A percentile compares a stretch with the other conserved stretches of the same genome.
phyloP scores from a whole-genome alignment of 1,140 invertebrate genomes.

The Heterodera carotae region DNA sequence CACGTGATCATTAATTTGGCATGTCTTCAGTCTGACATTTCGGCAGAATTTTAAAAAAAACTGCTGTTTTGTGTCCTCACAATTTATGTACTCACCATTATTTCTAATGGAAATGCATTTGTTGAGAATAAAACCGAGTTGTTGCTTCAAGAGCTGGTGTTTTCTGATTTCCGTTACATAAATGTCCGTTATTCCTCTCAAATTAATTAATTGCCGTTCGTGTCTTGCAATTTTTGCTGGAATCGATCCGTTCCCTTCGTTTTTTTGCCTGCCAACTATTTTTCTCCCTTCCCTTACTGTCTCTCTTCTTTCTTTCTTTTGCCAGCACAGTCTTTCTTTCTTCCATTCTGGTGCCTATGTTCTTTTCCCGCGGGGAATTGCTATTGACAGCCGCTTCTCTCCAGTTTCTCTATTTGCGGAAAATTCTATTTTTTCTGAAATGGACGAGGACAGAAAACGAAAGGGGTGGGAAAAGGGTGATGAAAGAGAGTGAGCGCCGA shows the following conservation, averaged over 20 bases:
- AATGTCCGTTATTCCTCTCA: too few species aligned
- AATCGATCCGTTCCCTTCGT: not conserved
- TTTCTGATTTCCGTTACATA: too few species aligned
- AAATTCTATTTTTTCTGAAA: not conserved
- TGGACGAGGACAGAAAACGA: not conserved
- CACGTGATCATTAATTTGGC: too few species aligned
- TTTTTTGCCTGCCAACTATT: not conserved
- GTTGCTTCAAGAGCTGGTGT: too few species aligned
- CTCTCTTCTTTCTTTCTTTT: not conserved
- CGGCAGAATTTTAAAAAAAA: too few species aligned
- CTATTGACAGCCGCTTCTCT: not conserved
- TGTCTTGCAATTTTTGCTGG: too few species aligned
- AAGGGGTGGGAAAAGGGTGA: not conserved
- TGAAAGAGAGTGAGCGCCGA: too few species aligned
- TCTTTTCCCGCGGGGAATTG: not conserved
- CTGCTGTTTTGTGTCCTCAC: too few species aligned
- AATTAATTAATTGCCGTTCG: not conserved
- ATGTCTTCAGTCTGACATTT: too few species aligned
- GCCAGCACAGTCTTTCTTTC: not conserved
- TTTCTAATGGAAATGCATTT: too few species aligned
- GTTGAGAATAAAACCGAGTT: too few species aligned
- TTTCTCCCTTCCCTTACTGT: not conserved
- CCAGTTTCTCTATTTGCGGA: not conserved
- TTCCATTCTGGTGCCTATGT: not conserved
- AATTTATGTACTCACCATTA: too few species aligned